These are phyloP conservation scores for Venustoraphidia nigricollis DNA, from an alignment of 2,888 invertebrate genomes.

Conservation along the genomic window DNA sequence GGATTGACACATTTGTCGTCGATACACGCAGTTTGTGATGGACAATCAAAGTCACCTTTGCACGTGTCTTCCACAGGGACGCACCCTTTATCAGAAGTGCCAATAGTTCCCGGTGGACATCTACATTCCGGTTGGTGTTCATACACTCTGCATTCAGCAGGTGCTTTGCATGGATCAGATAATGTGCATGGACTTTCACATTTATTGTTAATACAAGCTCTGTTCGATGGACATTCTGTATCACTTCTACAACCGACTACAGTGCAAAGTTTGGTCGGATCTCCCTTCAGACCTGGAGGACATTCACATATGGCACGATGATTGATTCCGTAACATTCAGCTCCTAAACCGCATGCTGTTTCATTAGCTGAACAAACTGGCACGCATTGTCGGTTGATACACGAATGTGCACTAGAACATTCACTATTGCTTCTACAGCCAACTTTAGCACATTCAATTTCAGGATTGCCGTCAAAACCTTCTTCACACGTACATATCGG, in stretches of 20 bases:
- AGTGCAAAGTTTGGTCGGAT: slow-evolving; percentile 61
- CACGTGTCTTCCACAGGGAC: slow-evolving; percentile 46
- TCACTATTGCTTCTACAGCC: slow-evolving; percentile 60
- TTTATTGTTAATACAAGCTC: slow-evolving; percentile 66
- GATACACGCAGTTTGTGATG: slow-evolving; percentile 69
- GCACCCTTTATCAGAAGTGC: slow-evolving; percentile 47
- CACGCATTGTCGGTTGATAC: slow-evolving; percentile 67
- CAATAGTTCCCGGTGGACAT: slow-evolving; percentile 61
- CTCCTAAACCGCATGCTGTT: slow-evolving; percentile 57
- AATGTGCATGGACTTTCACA: slow-evolving; percentile 63
- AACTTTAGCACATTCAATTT: slow-evolving; percentile 60
- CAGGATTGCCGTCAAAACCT: slow-evolving; percentile 74
- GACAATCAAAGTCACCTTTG: slow-evolving; percentile 65
- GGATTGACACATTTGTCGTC: slow-evolving; percentile 71
- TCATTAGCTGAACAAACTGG: slow-evolving; percentile 61
- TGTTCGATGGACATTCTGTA: slow-evolving; percentile 64
- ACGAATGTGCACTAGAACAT: slow-evolving; percentile 70
- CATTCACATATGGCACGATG: slow-evolving; percentile 77
- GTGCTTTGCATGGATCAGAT: slow-evolving; percentile 49
- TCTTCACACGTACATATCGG: slow-evolving; percentile 74
- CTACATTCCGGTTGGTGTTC: slow-evolving; percentile 64
- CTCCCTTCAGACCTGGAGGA: slow-evolving; percentile 63
- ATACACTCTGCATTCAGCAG: slow-evolving; percentile 61
- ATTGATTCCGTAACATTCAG: slow-evolving; percentile 63
- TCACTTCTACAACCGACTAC: slow-evolving; percentile 68